Conservation (phyloP, 2,113 vertebrate genomes). For the Urocynchramus pylzowi region DNA sequence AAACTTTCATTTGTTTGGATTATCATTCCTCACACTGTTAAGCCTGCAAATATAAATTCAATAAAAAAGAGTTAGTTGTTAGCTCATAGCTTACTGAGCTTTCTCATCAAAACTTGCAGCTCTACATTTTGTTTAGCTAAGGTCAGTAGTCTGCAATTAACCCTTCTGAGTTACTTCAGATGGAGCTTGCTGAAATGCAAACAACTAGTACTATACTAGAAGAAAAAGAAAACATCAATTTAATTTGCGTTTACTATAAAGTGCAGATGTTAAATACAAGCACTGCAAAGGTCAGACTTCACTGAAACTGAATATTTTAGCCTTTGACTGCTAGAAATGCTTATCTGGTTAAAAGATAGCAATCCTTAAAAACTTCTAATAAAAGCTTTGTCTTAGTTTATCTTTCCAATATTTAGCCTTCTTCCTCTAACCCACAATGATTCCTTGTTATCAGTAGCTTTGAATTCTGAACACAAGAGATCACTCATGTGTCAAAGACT, state of each 20-base stretch:
- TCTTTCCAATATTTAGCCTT: background rate
- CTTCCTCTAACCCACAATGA: background rate
- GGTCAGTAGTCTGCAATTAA: conserved; percentile 7
- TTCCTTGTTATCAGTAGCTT: background rate
- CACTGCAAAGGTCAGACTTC: background rate
- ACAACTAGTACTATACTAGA: background rate
- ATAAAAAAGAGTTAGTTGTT: background rate
- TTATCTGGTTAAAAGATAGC: background rate
- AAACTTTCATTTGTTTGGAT: conserved; percentile 50
- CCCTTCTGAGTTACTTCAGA: conserved; percentile 12
- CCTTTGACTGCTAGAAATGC: background rate
- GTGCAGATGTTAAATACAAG: background rate
- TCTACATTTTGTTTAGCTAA: conserved; percentile 28
- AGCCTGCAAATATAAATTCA: conserved; percentile 40
- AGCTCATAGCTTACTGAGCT: conserved; percentile 11
- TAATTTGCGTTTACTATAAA: background rate
- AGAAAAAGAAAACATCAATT: background rate
- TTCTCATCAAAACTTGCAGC: conserved; percentile 17
- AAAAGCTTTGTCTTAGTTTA: background rate
- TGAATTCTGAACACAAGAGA: background rate
- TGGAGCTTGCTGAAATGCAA: background rate
- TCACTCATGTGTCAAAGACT: background rate
- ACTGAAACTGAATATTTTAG: background rate
- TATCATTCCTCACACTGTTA: conserved; percentile 21
- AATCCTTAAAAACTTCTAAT: background rate